phyloP scores from a whole-genome alignment of 2,888 invertebrate genomes.

The Reticulitermes lucifugus region DNA sequence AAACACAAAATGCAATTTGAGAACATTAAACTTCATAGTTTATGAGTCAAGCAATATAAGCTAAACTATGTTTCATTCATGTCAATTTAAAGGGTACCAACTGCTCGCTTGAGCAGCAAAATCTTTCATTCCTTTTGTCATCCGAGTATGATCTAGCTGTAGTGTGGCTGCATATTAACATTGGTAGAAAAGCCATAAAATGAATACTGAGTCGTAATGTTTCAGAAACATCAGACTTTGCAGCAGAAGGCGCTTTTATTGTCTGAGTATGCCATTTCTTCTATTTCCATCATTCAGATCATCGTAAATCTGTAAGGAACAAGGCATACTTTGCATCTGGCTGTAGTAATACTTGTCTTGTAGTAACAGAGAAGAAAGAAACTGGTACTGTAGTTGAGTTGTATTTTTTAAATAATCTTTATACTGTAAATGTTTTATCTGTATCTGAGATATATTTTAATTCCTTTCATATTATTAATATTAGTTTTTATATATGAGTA shows the following conservation, averaged over 20 bases:
- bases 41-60: neutral
- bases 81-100: slow-evolving; percentile 40
- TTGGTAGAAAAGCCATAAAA: slow-evolving; percentile 10
- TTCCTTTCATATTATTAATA: slow-evolving; percentile 35
- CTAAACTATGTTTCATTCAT: slow-evolving; percentile 17
- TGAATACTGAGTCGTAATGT: slow-evolving; percentile 2
- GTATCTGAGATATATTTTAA: slow-evolving; percentile 24
- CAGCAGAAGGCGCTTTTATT: neutral
- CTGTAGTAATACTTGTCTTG: slow-evolving; percentile 24
- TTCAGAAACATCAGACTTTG: neutral
- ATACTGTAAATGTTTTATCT: slow-evolving; percentile 40
- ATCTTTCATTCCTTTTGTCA: slow-evolving; percentile 15
- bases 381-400: slow-evolving; percentile 40
- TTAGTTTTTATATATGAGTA: slow-evolving; percentile 37
- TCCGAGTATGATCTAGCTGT: slow-evolving; percentile 5
- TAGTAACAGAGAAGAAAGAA: slow-evolving; percentile 21
- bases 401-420: slow-evolving; percentile 42
- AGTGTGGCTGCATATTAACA: slow-evolving; percentile 4
- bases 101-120: slow-evolving; percentile 20
- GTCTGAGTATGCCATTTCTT: slow-evolving; percentile 10
- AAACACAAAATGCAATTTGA: neutral
- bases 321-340: neutral
- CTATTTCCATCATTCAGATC: slow-evolving; percentile 27
- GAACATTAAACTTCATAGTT: neutral
- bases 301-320: slow-evolving; percentile 9